Base-by-base conservation (phyloP, 2,888 invertebrate species). In the Nineta flava region DNA sequence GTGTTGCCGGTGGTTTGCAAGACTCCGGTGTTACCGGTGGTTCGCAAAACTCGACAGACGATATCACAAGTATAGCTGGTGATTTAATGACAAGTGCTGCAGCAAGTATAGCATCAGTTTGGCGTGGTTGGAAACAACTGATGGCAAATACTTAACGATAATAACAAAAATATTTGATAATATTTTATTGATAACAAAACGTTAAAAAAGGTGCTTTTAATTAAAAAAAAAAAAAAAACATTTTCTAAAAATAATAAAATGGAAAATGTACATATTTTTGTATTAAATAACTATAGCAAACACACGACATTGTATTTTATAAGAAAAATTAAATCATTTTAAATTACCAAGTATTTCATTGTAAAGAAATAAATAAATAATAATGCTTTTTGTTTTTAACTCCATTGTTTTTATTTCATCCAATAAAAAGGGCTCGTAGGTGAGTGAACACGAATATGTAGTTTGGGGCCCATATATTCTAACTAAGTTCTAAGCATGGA, bases 11-110 rank as follows among this genome's bases (percentile, higher is more conserved):
- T n/a, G n/a, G n/a, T n/a, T n/a, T n/a, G n/a, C n/a, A n/a, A n/a
- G n/a, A n/a, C n/a, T n/a, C n/a, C n/a, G n/a, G n/a, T n/a, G n/a
- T n/a, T n/a, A n/a, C n/a, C n/a, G n/a, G n/a, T n/a, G n/a, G n/a
- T n/a, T n/a, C n/a, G n/a, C n/a, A n/a, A n/a, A n/a, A n/a, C n/a
- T 19, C 15, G 66, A 41, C 69, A 71, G 41, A 68, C 63, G 2
- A 46, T 59, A 35, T 59, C 56, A 58, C 65, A 55, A 74, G 79
- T 67, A 75, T 81, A 55, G 82, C 82, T 40, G 81, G 81, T 26
- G 82, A 86, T 48, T 73, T 88, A 17, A 79, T 87, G 58, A 82
- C 83, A 51, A 86, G 87, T 58, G 86, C 87, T 21, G 87, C 87
- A 48, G 85, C 87, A 51, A 83, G 87, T 55, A 73, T 91, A 56